Base-by-base conservation (phyloP, 2,797 vertebrate genomes). In the Sternarchorhynchus goeldii region DNA sequence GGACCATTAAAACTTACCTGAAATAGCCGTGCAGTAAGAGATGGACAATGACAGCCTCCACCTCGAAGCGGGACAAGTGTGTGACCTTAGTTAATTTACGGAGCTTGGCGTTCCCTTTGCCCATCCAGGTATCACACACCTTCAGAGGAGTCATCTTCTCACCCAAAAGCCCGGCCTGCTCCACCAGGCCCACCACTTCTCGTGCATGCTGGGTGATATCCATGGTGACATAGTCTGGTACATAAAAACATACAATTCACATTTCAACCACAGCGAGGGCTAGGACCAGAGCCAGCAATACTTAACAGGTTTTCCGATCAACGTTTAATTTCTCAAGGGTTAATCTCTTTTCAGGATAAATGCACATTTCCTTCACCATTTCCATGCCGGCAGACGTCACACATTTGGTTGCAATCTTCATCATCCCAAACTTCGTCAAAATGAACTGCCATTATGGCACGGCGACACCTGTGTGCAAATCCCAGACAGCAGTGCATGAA, bases 371-470 rank as follows among this genome's bases (percentile, higher is more conserved):
- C 86, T 92, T 92, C 74, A 98, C 97, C 86, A 53, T 85, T 86
- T 16, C 89, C 90, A 79, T 91, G 88, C 6, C 90, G 89, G 88
- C 98, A 99, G 67, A 93, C 93, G 45, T 99, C 98, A 84, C 98
- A 99, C 95, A 95, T 97, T 86, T 92, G 89, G 88, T 95, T 93
- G 81, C 98, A 99, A 31, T 91, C 93, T 18, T 94, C 89, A 55
- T 96, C 91, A 6, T 96, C 93, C 97, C 96, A 99, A 1, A 97
- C 95, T 88, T 99, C 97, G 75, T 99, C 96, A 72, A 99, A 99
- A 86, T 99, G 95, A 64, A 91, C 89, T 0, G 97, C 96, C 89
- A 99, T 96, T 70, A 96, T 87, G 6, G 95, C 93, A 0, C 98
- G 95, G 4, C 98, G 94, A 83, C 98, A 99, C 83, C 98, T 99